A percentile compares a stretch with the other conserved stretches of the same genome.
These are phyloP conservation scores for Coracias cyanogaster DNA, from an alignment of 2,797 vertebrate genomes.

Conservation along the genomic window DNA sequence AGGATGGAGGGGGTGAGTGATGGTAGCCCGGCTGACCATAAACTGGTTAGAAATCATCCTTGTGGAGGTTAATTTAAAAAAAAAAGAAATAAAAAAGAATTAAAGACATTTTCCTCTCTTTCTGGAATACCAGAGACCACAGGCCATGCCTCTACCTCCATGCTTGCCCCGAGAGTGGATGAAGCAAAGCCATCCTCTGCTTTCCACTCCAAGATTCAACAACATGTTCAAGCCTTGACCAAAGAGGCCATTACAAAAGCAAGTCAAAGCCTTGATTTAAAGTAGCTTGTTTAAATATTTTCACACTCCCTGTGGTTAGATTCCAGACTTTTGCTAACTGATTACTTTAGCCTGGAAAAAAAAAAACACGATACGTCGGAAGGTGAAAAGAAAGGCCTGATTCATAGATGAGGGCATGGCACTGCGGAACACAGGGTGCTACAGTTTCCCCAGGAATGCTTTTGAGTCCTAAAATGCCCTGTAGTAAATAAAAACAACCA, in stretches of 20 bases:
- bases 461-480: not conserved
- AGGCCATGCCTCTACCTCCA: not conserved
- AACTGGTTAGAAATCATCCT: not conserved
- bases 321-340: slow-evolving; percentile 31
- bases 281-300: slow-evolving; percentile 47
- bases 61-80: not conserved
- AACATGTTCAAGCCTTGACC: not conserved
- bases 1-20: accelerated
- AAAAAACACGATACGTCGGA: not conserved
- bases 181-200: not conserved
- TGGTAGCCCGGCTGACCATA: accelerated
- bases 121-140: not conserved
- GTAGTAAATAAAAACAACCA: slow-evolving; percentile 45
- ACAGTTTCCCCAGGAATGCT: slow-evolving; percentile 4
- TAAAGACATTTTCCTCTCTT: not conserved
- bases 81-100: not conserved
- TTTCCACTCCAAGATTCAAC: not conserved
- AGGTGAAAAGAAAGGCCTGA: slow-evolving; percentile 2
- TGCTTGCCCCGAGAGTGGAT: accelerated
- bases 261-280: slow-evolving; percentile 40
- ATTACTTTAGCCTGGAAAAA: slow-evolving; percentile 14
- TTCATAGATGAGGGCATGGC: not conserved
- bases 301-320: not conserved
- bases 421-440: not conserved
- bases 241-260: not conserved